A percentile compares a stretch with the other conserved stretches of the same genome.
Evolutionary conservation across 1,140 invertebrate species (phyloP).

Genomic region (Drosophila persimilis): DNA sequence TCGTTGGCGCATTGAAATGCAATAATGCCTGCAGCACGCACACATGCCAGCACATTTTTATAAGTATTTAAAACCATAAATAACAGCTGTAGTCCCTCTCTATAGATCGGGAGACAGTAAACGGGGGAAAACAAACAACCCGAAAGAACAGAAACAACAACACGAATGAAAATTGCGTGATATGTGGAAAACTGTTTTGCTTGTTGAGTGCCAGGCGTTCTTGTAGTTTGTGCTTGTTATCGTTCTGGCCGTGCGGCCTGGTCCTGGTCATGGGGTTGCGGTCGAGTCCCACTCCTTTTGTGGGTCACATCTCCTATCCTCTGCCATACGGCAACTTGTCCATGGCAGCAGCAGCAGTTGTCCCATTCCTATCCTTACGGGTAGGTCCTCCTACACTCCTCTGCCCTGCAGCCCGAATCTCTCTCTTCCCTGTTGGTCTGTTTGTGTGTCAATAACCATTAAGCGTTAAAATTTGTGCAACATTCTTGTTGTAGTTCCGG

Average conservation of each 20-base stretch:
- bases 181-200: conserved; percentile 70
- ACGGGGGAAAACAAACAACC: conserved; percentile 4
- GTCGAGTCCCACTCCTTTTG: conserved; percentile 24
- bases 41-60: conserved; percentile 5
- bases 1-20: conserved; percentile 35
- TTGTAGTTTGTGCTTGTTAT: conserved; percentile 58
- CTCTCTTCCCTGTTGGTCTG: conserved; percentile 19
- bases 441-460: conserved; percentile 74
- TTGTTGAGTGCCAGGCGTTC: conserved; percentile 55
- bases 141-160: conserved; percentile 35
- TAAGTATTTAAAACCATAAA: conserved; percentile 65
- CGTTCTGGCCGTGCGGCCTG: conserved; percentile 40
- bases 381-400: conserved; percentile 10
- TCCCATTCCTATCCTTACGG: conserved; percentile 12
- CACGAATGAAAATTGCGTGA: conserved; percentile 65
- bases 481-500: conserved; percentile 42
- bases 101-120: not conserved
- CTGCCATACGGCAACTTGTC: conserved; percentile 49
- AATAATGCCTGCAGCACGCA: conserved; percentile 23
- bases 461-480: conserved; percentile 76
- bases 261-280: conserved; percentile 52
- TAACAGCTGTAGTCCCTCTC: conserved; percentile 34
- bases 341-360: conserved; percentile 60
- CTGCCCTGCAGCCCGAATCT: not conserved
- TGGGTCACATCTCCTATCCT: not conserved